Evolutionary conservation across 2,888 invertebrate genomes (phyloP).

Genomic region (Platynereis dumerilii): DNA sequence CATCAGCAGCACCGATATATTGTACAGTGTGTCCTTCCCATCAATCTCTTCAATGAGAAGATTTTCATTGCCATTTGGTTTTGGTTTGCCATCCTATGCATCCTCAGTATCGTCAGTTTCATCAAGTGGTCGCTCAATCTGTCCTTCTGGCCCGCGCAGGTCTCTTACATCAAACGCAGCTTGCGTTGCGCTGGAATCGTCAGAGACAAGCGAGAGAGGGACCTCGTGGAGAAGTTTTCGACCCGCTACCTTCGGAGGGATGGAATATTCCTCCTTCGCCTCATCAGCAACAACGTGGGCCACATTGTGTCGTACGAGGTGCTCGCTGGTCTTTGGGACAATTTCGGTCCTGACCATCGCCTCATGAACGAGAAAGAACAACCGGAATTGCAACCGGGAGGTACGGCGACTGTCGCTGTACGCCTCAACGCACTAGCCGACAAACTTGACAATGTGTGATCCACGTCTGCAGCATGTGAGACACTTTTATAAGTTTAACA

Average conservation of each 20-base stretch:
- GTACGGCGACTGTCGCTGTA: slow-evolving; percentile 1
- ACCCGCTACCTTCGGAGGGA: slow-evolving; percentile 17
- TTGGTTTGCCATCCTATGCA: slow-evolving; percentile 64
- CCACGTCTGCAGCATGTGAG: not conserved
- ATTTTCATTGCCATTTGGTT: slow-evolving; percentile 66
- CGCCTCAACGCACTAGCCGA: slow-evolving; percentile 20
- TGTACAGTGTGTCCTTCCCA: slow-evolving; percentile 60
- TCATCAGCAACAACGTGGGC: slow-evolving; percentile 21
- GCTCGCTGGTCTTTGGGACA: slow-evolving; percentile 16
- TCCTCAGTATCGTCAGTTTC: slow-evolving; percentile 61
- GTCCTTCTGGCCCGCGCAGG: slow-evolving; percentile 45
- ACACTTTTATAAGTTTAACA: too few species aligned
- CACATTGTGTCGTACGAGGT: slow-evolving; percentile 14
- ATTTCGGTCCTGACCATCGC: slow-evolving; percentile 11
- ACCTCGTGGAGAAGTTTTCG: slow-evolving; percentile 10
- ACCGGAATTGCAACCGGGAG: not conserved
- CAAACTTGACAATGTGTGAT: slow-evolving; percentile 18
- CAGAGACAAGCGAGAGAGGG: slow-evolving; percentile 14
- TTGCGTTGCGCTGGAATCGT: slow-evolving; percentile 10
- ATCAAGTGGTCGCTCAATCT: slow-evolving; percentile 62
- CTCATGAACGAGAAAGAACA: not conserved
- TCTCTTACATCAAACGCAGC: slow-evolving; percentile 20
- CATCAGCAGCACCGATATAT: slow-evolving; percentile 61
- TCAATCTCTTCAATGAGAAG: slow-evolving; percentile 51
- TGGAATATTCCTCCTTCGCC: slow-evolving; percentile 20